Percentiles rank a stretch among this genome's conserved stretches.
These are phyloP conservation scores for Drosophila nr. perissopoda DNA, from an alignment of 2,888 invertebrate species.

Conservation along the genomic window DNA sequence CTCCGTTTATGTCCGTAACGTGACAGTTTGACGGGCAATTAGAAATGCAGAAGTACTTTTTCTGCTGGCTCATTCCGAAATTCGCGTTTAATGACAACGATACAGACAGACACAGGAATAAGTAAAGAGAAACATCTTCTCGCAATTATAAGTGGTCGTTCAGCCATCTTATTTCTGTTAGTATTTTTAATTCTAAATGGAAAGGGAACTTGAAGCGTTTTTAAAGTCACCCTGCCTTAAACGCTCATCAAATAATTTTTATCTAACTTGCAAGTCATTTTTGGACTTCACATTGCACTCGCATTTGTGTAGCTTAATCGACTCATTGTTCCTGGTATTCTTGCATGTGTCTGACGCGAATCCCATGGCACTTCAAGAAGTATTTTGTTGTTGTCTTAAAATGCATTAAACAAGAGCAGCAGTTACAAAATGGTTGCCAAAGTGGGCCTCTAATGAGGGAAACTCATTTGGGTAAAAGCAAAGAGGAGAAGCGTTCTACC, in stretches of 20 bases:
- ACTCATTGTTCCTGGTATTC: background rate
- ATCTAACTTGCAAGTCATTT: background rate
- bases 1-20: slow-evolving; percentile 9
- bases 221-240: background rate
- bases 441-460: slow-evolving; percentile 71
- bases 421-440: slow-evolving; percentile 34
- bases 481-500: slow-evolving; percentile 58
- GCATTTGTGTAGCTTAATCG: background rate
- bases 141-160: slow-evolving; percentile 12
- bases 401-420: slow-evolving; percentile 35
- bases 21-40: slow-evolving; percentile 54
- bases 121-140: background rate
- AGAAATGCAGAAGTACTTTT: slow-evolving; percentile 40
- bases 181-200: background rate
- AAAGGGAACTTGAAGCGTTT: background rate
- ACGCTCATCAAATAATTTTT: background rate
- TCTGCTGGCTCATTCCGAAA: slow-evolving; percentile 37
- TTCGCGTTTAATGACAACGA: slow-evolving; percentile 3
- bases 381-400: slow-evolving; percentile 26
- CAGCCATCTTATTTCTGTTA: background rate
- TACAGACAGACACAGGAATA: background rate
- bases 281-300: background rate
- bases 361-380: slow-evolving; percentile 5
- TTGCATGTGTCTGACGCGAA: background rate
- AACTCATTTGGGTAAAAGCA: slow-evolving; percentile 79